Base-by-base conservation (phyloP, 35 echinoderm and acorn worm species). In the Acanthaster planci region DNA sequence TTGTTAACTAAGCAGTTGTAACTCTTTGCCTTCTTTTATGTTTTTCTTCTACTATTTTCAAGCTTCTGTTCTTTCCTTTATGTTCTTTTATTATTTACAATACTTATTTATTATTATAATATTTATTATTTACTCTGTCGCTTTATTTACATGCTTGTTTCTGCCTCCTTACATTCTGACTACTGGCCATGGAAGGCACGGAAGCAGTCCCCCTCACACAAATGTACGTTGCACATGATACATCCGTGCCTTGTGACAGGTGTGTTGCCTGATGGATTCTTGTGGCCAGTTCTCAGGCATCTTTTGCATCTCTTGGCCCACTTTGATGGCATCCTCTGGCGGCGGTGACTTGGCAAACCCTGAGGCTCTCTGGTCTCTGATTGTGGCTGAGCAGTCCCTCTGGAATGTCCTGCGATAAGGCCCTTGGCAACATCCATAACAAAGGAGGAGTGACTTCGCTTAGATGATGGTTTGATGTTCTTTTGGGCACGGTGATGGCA, bases 201-300 rank as follows among this genome's bases (percentile, higher is more conserved):
- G 54, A 86, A 86, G 75, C 84, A 86, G 2, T 10, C 5, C 14
- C 64, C 72, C 67, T 86, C 72, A 21, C 84, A 86, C 23, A 86
- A 30, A 37, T 77, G 22, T 17, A 86, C 84, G 16, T 78, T 57
- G 47, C 84, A 86, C 10, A 67, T 67, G 12, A 53, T 38, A 34
- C 84, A 86, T 17, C 53, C 53, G 38, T 31, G 32, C 39, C 64
- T 77, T 17, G 84, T 50, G 64, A 51, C 51, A 23, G 72, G 39
- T 8, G 37, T 35, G 36, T 53, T 18, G 2, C 67, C 67, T 5
- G 37, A 34, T 19, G 37, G 10, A 16, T 67, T 86, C 68, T 78
- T 86, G 18, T 8, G 5, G 3, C 39, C 39, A 16, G 19, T 38
- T 26, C 27, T 53, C 19, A 37, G 19, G 26, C 84, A 86, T 22